These are phyloP conservation scores for Scrobipalpa atriplicella DNA, from an alignment of 2,888 invertebrate species.

Conservation along the genomic window DNA sequence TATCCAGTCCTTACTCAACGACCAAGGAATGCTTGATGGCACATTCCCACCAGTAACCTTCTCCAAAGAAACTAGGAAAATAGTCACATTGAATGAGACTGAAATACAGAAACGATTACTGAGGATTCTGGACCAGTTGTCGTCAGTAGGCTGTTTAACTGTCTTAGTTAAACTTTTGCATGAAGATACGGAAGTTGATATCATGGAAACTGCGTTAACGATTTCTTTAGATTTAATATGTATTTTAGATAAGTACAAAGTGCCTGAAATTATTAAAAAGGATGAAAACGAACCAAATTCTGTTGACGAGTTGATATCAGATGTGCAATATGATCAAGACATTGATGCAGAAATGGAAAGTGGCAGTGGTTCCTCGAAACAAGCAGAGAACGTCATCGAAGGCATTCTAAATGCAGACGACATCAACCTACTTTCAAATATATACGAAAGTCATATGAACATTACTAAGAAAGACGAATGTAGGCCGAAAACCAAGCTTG, in stretches of 20 bases:
- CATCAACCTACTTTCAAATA: constrained; percentile 82
- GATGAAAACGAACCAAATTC: constrained; percentile 50
- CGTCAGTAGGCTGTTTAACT: constrained; percentile 86
- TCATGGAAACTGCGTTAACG: constrained; percentile 83
- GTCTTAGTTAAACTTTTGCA: constrained; percentile 85
- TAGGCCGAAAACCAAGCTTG: constrained; percentile 53
- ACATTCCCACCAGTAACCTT: constrained; percentile 90
- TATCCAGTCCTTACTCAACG: constrained; percentile 84
- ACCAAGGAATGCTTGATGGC: constrained; percentile 94
- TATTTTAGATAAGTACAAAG: constrained; percentile 82
- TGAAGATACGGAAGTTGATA: constrained; percentile 88
- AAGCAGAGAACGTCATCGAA: constrained; percentile 83
- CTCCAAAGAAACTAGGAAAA: constrained; percentile 90
- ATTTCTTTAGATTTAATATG: constrained; percentile 79
- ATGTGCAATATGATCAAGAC: constrained; percentile 52
- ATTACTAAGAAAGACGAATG: constrained; percentile 44
- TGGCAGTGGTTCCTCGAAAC: constrained; percentile 38
- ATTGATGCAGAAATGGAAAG: constrained; percentile 44
- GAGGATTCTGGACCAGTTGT: constrained; percentile 86
- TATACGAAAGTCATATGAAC: constrained; percentile 82
- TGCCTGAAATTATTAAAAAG: constrained; percentile 58
- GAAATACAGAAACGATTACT: constrained; percentile 86
- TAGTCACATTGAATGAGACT: constrained; percentile 86
- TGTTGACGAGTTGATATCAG: constrained; percentile 53
- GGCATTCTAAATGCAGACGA: constrained; percentile 85